Conservation (phyloP, 2,888 invertebrate species). For the Cerastis leucographa region DNA sequence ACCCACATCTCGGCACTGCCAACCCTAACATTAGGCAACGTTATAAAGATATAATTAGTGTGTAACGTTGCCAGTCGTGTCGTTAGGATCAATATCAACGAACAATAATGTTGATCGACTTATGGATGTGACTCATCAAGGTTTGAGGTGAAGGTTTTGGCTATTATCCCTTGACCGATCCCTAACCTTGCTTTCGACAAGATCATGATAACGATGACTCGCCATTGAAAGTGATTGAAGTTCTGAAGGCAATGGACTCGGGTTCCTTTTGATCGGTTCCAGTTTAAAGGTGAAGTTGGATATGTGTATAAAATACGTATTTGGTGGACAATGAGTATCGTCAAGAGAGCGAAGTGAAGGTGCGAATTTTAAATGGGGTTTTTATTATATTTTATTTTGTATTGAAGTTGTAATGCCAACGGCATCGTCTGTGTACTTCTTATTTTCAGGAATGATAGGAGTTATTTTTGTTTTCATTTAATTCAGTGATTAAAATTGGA, state of each 20-base stretch:
- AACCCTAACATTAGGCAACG: constrained; percentile 73
- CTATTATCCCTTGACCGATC: constrained; percentile 87
- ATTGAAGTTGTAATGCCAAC: background rate
- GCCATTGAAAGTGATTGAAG: constrained; percentile 76
- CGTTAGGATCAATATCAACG: constrained; percentile 83
- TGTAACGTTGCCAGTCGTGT: constrained; percentile 78
- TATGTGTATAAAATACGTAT: constrained; percentile 52
- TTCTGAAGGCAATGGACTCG: constrained; percentile 65
- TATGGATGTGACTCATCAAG: constrained; percentile 81
- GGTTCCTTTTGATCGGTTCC: constrained; percentile 57
- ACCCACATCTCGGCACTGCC: constrained; percentile 39
- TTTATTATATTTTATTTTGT: background rate
- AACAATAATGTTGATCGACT: constrained; percentile 78
- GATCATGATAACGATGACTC: constrained; percentile 82
- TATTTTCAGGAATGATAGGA: constrained; percentile 1
- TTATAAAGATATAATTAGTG: constrained; percentile 83
- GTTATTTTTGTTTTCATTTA: background rate
- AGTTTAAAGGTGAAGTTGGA: constrained; percentile 44
- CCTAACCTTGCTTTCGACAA: constrained; percentile 88
- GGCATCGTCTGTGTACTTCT: background rate
- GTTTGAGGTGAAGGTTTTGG: constrained; percentile 81
- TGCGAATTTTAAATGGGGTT: constrained; percentile 12
- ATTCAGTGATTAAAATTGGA: background rate
- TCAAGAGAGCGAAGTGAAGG: constrained; percentile 29
- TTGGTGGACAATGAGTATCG: constrained; percentile 41